Percentiles rank a stretch among this genome's conserved stretches.
Conservation (phyloP, 2,888 invertebrate species). For the Alcis repandata region DNA sequence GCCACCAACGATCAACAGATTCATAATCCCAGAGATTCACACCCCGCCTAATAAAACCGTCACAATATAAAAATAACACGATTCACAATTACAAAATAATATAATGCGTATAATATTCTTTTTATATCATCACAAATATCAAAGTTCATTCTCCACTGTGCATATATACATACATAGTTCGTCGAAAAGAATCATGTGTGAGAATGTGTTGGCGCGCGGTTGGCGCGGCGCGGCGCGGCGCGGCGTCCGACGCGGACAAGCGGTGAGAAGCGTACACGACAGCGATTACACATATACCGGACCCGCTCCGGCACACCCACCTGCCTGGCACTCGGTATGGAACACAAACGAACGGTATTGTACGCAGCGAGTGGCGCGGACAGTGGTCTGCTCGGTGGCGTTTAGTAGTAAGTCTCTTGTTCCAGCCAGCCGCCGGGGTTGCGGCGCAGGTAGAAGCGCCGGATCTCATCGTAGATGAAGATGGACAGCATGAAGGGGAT, state of each 20-base stretch:
- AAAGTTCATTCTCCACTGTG: constrained; percentile 77
- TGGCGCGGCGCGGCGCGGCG: constrained; percentile 57
- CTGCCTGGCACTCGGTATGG: constrained; percentile 73
- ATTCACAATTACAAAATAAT: constrained; percentile 73
- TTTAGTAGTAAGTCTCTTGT: constrained; percentile 99
- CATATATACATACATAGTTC: constrained; percentile 83
- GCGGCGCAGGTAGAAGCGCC: constrained; percentile 98
- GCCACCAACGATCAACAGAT: constrained; percentile 50
- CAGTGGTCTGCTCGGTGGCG: constrained; percentile 63
- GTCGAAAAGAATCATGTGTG: constrained; percentile 60
- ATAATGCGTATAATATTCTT: constrained; percentile 69
- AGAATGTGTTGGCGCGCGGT: constrained; percentile 54
- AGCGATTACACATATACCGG: constrained; percentile 78
- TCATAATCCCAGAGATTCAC: constrained; percentile 56
- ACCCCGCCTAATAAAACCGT: constrained; percentile 67
- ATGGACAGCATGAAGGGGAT: constrained; percentile 99
- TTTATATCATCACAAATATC: constrained; percentile 77
- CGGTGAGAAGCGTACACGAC: constrained; percentile 83
- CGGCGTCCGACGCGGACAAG: constrained; percentile 75
- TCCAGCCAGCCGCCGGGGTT: constrained; percentile 99
- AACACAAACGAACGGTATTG: constrained; percentile 80
- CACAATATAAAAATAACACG: constrained; percentile 81
- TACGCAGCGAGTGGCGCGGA: constrained; percentile 78
- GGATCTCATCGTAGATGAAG: constrained; percentile 99
- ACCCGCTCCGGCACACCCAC: neutral